These are phyloP conservation scores for Pseudotriccus pelzelni DNA, from an alignment of 2,797 vertebrate species.

Conservation along the genomic window DNA sequence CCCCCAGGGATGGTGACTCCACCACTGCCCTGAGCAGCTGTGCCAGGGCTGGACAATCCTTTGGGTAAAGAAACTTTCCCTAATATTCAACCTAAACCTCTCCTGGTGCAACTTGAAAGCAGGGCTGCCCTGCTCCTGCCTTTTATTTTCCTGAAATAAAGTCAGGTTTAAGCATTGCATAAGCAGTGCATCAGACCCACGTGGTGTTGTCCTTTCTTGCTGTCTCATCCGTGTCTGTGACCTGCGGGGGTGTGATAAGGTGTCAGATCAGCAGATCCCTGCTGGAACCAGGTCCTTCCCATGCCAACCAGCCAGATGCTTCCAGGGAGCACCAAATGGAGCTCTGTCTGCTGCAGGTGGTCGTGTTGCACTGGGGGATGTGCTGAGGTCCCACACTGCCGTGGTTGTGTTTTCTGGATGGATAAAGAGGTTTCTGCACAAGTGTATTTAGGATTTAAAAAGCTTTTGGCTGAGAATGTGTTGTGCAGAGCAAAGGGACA, in stretches of 20 bases:
- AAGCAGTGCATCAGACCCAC: neutral
- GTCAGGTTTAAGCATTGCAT: neutral
- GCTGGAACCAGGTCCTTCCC: neutral
- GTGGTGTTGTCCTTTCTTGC: neutral
- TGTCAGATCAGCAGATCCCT: neutral
- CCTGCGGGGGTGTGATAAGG: rapidly evolving
- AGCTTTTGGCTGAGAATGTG: neutral
- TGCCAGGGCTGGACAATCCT: neutral
- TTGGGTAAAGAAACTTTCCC: too few relatives aligned
- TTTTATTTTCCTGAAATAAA: neutral
- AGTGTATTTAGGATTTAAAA: neutral
- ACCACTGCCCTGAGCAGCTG: neutral
- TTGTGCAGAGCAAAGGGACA: neutral
- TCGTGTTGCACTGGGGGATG: rapidly evolving
- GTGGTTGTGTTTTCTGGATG: neutral
- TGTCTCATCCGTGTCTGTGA: rapidly evolving
- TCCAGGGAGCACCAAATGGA: neutral
- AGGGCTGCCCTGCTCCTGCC: neutral
- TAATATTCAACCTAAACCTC: neutral
- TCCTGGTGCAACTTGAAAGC: neutral
- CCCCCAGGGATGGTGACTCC: neutral
- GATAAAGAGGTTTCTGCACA: neutral
- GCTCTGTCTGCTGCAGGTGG: neutral
- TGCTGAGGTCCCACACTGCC: neutral
- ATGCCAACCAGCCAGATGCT: neutral